These are phyloP conservation scores for Hirtodrosophila trivittata DNA, from an alignment of 2,888 invertebrate species.

Conservation along the genomic window DNA sequence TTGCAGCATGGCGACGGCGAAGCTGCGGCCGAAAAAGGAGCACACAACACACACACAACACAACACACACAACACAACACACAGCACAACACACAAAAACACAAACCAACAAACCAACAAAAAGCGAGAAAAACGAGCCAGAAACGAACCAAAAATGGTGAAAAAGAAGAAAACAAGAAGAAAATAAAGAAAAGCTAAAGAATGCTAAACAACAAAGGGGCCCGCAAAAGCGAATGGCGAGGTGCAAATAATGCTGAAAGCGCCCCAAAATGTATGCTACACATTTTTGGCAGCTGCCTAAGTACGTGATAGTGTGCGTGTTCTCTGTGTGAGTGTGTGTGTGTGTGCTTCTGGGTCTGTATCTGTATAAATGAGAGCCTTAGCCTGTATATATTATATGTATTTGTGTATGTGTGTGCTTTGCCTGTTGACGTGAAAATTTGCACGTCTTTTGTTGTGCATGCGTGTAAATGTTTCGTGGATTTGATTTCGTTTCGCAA, in stretches of 20 bases:
- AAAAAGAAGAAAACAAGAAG: constrained; percentile 4
- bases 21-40: constrained; percentile 42
- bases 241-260: constrained; percentile 76
- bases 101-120: constrained; percentile 3
- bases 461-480: constrained; percentile 76
- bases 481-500: constrained; percentile 70
- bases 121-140: constrained; percentile 13
- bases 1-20: constrained; percentile 54
- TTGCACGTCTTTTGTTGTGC: constrained; percentile 79
- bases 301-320: constrained; percentile 58
- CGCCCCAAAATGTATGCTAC: constrained; percentile 69
- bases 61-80: constrained; percentile 7
- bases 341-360: constrained; percentile 35
- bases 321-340: constrained; percentile 24
- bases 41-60: constrained; percentile 40
- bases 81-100: constrained; percentile 1
- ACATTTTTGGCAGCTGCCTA: constrained; percentile 66
- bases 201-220: constrained; percentile 61
- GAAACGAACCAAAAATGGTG: constrained; percentile 6
- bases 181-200: constrained; percentile 49
- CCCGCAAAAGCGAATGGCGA: constrained; percentile 51
- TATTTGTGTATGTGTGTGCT: constrained; percentile 27
- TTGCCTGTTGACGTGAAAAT: constrained; percentile 79
- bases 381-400: constrained; percentile 9
- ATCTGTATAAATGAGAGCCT: not conserved